These are phyloP conservation scores for Lordiphosa andalusiaca DNA, from an alignment of 2,888 invertebrate genomes.

Conservation along the genomic window DNA sequence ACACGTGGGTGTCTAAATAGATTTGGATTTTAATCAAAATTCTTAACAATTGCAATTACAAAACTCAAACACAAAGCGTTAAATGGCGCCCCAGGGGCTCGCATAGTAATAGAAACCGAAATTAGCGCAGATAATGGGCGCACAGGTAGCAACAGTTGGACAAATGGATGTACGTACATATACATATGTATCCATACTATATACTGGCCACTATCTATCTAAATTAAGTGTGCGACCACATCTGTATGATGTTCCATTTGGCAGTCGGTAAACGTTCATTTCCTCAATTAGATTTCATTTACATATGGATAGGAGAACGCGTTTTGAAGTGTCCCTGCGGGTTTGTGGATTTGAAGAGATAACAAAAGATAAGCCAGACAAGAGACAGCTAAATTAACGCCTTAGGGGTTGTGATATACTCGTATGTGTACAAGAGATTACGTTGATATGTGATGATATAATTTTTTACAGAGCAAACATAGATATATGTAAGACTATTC, in stretches of 20 bases:
- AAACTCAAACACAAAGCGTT: slow-evolving; percentile 26
- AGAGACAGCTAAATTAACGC: slow-evolving; percentile 10
- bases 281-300: slow-evolving; percentile 63
- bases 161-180: slow-evolving; percentile 8
- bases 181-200: slow-evolving; percentile 8
- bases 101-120: slow-evolving; percentile 1
- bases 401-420: slow-evolving; percentile 37
- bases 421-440: slow-evolving; percentile 4
- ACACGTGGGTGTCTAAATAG: slow-evolving; percentile 39
- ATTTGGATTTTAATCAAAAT: slow-evolving; percentile 27
- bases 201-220: slow-evolving; percentile 1
- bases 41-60: slow-evolving; percentile 18
- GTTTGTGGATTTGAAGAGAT: slow-evolving; percentile 26
- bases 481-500: too few species aligned
- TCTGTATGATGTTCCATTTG: slow-evolving; percentile 33
- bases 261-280: slow-evolving; percentile 60
- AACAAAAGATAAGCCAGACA: slow-evolving; percentile 35
- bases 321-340: slow-evolving; percentile 3
- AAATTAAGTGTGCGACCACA: slow-evolving; percentile 15
- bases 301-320: slow-evolving; percentile 32
- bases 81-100: slow-evolving; percentile 33
- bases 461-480: too few species aligned
- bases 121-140: slow-evolving; percentile 28
- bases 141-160: slow-evolving; percentile 35
- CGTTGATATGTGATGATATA: too few species aligned